phyloP scores from a whole-genome alignment of 2,888 invertebrate species.

The Tipula unca region DNA sequence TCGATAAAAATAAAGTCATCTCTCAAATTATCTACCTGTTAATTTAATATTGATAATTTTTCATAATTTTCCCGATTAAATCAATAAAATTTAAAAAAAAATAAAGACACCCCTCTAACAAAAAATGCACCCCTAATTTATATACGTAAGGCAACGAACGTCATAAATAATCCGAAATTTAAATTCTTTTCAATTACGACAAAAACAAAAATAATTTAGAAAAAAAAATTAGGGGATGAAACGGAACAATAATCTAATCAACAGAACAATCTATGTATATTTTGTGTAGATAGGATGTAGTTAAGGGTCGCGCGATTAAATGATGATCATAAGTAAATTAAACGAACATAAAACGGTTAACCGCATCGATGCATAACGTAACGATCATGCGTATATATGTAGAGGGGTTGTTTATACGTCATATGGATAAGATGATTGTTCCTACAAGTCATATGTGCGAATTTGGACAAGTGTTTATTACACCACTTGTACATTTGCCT shows the following conservation, averaged over 20 bases:
- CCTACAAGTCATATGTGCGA: slow-evolving; percentile 16
- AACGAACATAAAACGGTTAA: not conserved
- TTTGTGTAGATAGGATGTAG: not conserved
- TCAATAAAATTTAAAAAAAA: not conserved
- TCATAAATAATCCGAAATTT: not conserved
- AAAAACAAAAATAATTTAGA: not conserved
- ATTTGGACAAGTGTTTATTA: slow-evolving; percentile 10
- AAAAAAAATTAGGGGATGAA: not conserved
- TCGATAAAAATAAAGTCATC: not conserved
- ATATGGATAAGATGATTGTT: not conserved
- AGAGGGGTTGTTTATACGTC: not conserved
- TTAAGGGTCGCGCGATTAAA: not conserved
- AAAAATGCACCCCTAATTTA: not conserved
- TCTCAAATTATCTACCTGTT: not conserved
- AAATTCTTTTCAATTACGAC: not conserved
- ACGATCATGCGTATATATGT: not conserved
- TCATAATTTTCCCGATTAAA: not conserved
- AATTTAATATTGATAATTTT: not conserved
- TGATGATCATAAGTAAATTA: not conserved
- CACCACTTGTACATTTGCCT: slow-evolving; percentile 19
- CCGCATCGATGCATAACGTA: slow-evolving; percentile 14
- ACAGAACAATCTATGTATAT: not conserved
- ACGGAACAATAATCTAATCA: not conserved
- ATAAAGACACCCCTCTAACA: not conserved
- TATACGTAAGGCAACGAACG: not conserved